Evolutionary conservation across 2,797 vertebrate species (phyloP), one percentile per base, ranked within the genome.

Genomic region (Huso huso): DNA sequence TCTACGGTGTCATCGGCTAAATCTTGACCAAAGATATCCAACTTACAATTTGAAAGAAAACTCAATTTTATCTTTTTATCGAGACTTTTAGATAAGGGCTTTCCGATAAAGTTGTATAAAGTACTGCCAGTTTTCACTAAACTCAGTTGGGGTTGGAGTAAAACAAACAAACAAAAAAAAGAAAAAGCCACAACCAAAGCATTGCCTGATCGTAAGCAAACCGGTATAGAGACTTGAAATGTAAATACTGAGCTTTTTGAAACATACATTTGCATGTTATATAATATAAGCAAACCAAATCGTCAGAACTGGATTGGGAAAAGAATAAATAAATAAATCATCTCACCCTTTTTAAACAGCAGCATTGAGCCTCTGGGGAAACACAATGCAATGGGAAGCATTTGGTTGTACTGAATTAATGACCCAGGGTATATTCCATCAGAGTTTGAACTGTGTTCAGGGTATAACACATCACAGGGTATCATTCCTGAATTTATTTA

Each of bases 1-100:
- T 83, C 77, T 73, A 70, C 74, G 63, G 63, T 11, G 11, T 11
- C 49, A 58, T 58, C 55, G 5, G 7, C 15, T 58, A 13, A 58
- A 58, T n/a, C 10, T 7, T 58, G n/a, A 58, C 55, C 55, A 58
- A 58, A 58, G 55, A 58, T 13, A 11, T 58, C 55, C 6, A 53
- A 9, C 8, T 58, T 11, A 11, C 10, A 11, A n/a, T n/a, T 58
- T 7, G 12, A 58, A 58, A n/a, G 12, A 15, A 58, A 58, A 58
- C 10, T n/a, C 55, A 58, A 58, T n/a, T 7, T n/a, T 13, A 58
- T 11, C 55, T n/a, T 37, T 37, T 37, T 37, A 37, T 37, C 37
- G 37, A 37, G 37, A n/a, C 55, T 13, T n/a, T 13, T 7, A 58
- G 55, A 11, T n/a, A 58, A 11, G 7, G 55, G 55, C 55, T n/a